Evolutionary conservation across 1,140 invertebrate genomes (phyloP).

Genomic region (Diploscapter pachys): DNA sequence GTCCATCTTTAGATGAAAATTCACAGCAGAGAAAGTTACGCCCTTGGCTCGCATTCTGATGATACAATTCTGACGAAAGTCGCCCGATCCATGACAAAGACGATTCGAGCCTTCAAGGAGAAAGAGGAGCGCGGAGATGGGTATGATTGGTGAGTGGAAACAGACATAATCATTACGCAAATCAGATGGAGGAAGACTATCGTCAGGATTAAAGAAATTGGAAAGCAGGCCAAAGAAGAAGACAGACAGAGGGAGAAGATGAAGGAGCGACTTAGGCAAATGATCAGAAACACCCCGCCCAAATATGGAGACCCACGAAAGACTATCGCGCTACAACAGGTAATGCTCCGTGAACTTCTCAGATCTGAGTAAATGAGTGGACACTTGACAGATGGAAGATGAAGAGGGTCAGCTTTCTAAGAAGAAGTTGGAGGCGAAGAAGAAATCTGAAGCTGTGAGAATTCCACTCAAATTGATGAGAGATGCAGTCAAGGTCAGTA

Average conservation of each 20-base stretch:
- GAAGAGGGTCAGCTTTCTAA: slow-evolving; percentile 19
- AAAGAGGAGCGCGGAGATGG: slow-evolving; percentile 17
- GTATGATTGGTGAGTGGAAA: slow-evolving; percentile 10
- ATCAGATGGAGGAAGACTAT: slow-evolving; percentile 32
- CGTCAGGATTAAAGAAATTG: slow-evolving; percentile 25
- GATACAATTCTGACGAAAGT: slow-evolving; percentile 24
- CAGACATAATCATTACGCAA: not conserved
- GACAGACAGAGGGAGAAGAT: slow-evolving; percentile 29
- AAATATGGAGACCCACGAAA: slow-evolving; percentile 33
- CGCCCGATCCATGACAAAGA: slow-evolving; percentile 28
- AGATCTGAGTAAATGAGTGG: not conserved
- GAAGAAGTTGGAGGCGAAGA: slow-evolving; percentile 24
- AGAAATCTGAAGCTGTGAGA: slow-evolving; percentile 32
- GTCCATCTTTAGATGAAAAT: too few species aligned
- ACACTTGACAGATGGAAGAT: slow-evolving; percentile 25
- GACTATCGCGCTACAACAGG: slow-evolving; percentile 29
- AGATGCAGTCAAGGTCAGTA: slow-evolving; percentile 41
- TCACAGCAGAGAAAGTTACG: too few species aligned
- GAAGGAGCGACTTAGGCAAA: slow-evolving; percentile 34
- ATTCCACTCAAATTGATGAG: slow-evolving; percentile 41
- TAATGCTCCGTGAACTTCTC: not conserved
- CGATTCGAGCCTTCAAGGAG: slow-evolving; percentile 30
- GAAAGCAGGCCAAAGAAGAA: slow-evolving; percentile 31
- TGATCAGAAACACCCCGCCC: slow-evolving; percentile 36
- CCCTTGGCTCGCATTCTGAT: not conserved